Conservation (phyloP, 35 echinoderm and acorn worm genomes). For the Ptychodera flava region DNA sequence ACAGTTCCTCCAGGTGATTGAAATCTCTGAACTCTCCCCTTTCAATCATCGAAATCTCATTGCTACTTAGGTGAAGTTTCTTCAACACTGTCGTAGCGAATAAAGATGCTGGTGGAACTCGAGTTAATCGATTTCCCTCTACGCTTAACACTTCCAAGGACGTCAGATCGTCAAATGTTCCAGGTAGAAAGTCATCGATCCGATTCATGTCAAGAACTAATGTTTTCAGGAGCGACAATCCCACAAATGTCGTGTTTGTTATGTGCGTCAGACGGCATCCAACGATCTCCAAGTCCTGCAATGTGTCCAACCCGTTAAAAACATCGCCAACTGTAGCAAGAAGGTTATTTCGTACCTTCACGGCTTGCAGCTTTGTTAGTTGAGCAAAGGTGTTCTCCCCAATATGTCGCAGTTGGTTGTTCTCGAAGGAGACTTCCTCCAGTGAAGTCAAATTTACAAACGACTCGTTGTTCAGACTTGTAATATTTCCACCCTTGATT, state of each 20-base stretch:
- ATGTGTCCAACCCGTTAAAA: not conserved
- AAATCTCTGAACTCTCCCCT: not conserved
- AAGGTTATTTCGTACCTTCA: not conserved
- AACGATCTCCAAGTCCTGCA: not conserved
- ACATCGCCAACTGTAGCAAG: not conserved
- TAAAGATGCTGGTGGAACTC: not conserved
- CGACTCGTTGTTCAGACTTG: not conserved
- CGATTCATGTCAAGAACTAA: not conserved
- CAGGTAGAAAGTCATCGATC: not conserved
- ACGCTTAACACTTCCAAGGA: not conserved
- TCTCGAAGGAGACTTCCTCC: not conserved
- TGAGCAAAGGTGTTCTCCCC: too few relatives aligned
- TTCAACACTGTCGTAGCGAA: not conserved
- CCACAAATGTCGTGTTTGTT: not conserved
- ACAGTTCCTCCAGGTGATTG: not conserved
- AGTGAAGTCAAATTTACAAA: not conserved
- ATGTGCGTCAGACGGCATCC: not conserved
- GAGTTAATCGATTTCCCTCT: not conserved
- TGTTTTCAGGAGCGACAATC: not conserved
- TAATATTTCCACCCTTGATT: not conserved
- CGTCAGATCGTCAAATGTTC: not conserved
- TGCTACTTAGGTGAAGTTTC: not conserved
- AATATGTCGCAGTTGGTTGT: not conserved
- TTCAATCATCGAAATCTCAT: not conserved
- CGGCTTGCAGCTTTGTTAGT: too few relatives aligned